These are phyloP conservation scores for Zygaena filipendulae DNA, from an alignment of 2,888 invertebrate species.

Conservation along the genomic window DNA sequence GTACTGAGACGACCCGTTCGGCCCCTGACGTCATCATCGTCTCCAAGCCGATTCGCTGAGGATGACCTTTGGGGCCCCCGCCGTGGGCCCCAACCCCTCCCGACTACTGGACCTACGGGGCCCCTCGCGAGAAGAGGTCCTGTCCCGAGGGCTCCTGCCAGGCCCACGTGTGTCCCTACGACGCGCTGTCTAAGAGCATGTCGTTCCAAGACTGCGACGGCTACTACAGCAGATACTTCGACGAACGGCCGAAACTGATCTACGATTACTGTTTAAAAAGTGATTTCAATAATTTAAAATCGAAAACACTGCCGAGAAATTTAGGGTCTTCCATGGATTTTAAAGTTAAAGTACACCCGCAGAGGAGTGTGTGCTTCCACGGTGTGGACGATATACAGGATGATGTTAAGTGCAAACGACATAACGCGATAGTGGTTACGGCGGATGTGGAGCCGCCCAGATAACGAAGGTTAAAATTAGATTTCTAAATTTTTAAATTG, in stretches of 20 bases:
- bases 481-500: too few relatives aligned
- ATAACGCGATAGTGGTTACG: slow-evolving; percentile 37
- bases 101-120: slow-evolving; percentile 28
- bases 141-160: slow-evolving; percentile 46
- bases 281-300: slow-evolving; percentile 38
- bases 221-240: slow-evolving; percentile 49
- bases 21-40: slow-evolving; percentile 90
- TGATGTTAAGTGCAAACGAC: slow-evolving; percentile 17
- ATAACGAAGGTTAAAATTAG: slow-evolving; percentile 33
- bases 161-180: slow-evolving; percentile 27
- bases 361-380: slow-evolving; percentile 46
- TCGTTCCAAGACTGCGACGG: slow-evolving; percentile 43
- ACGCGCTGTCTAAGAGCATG: slow-evolving; percentile 37
- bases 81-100: slow-evolving; percentile 60
- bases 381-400: slow-evolving; percentile 31
- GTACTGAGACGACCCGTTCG: slow-evolving; percentile 87
- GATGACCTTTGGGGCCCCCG: slow-evolving; percentile 57
- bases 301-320: slow-evolving; percentile 50
- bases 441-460: slow-evolving; percentile 51
- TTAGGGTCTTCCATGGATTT: slow-evolving; percentile 41
- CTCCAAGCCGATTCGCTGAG: slow-evolving; percentile 65
- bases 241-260: slow-evolving; percentile 41
- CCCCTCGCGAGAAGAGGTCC: slow-evolving; percentile 32
- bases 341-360: slow-evolving; percentile 33
- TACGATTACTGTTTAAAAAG: slow-evolving; percentile 58